Evolutionary conservation across 2,113 vertebrate genomes (phyloP).

Genomic region (Gymnocephalus cernua): DNA sequence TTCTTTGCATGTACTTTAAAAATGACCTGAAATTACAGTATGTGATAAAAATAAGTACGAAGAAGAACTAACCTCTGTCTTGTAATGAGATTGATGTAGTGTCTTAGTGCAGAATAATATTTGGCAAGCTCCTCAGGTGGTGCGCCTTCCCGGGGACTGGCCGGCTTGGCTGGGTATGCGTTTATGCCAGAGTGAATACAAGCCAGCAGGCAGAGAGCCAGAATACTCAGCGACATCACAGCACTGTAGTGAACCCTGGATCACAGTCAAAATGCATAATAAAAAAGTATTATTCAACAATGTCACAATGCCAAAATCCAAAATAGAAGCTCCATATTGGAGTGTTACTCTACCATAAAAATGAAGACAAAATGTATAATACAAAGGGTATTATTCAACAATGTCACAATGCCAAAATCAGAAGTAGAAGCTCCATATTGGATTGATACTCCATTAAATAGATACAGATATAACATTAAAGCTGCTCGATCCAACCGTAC

Average conservation of each 20-base stretch:
- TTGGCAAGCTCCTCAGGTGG: conserved; percentile 94
- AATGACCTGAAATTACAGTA: background rate
- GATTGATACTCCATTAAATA: background rate
- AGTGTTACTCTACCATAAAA: background rate
- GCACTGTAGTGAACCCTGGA: conserved; percentile 87
- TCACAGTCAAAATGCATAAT: conserved; percentile 30
- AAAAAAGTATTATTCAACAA: conserved; percentile 9
- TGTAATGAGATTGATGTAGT: conserved; percentile 99
- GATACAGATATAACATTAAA: background rate
- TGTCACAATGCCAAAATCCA: background rate
- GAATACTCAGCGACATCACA: conserved; percentile 84
- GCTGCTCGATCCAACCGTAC: background rate
- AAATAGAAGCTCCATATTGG: background rate
- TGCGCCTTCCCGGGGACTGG: conserved; percentile 91
- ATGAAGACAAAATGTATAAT: conserved; percentile 15
- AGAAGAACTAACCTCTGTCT: conserved; percentile 90
- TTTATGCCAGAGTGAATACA: conserved; percentile 88
- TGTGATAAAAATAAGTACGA: background rate
- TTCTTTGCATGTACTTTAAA: background rate
- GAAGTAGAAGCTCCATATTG: background rate
- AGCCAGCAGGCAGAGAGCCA: conserved; percentile 87
- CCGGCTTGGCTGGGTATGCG: conserved; percentile 93
- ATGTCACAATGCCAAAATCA: background rate
- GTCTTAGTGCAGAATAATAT: conserved; percentile 95
- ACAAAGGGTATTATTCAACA: conserved; percentile 3